Evolutionary conservation across 2,113 vertebrate species (phyloP).

Genomic region (Psilopogon haemacephalus): DNA sequence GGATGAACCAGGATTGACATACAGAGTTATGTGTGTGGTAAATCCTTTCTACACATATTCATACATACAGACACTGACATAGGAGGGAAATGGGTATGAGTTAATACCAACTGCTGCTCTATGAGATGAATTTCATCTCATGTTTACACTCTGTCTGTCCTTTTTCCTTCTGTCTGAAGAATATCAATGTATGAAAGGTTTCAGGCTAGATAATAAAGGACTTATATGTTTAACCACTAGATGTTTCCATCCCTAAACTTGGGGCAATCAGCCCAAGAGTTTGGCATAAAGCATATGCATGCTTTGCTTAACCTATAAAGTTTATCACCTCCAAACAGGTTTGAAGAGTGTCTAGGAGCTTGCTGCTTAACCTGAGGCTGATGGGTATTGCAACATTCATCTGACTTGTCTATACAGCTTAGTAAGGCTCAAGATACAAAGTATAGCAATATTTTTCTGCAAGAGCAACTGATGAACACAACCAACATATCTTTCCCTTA

Average conservation of each 20-base stretch:
- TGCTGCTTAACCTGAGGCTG: background rate
- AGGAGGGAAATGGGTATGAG: background rate
- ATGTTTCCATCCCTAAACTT: background rate
- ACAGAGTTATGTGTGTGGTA: background rate
- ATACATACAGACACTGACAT: background rate
- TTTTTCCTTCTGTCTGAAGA: background rate
- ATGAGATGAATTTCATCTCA: rapidly evolving
- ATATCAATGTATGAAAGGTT: background rate
- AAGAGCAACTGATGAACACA: background rate
- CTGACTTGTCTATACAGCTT: background rate
- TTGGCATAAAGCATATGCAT: background rate
- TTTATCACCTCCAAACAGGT: background rate
- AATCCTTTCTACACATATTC: background rate
- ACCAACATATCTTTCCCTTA: background rate
- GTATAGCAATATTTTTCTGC: background rate
- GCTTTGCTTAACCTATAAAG: background rate
- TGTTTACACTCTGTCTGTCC: background rate
- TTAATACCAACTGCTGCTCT: background rate
- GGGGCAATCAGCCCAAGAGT: background rate
- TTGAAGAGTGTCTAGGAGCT: background rate
- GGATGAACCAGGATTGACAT: background rate
- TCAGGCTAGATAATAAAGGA: background rate
- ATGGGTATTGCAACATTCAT: background rate
- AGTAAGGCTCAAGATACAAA: background rate
- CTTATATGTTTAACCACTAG: background rate